phyloP scores from a whole-genome alignment of 2,888 invertebrate genomes.

The Ichneumon xanthorius region DNA sequence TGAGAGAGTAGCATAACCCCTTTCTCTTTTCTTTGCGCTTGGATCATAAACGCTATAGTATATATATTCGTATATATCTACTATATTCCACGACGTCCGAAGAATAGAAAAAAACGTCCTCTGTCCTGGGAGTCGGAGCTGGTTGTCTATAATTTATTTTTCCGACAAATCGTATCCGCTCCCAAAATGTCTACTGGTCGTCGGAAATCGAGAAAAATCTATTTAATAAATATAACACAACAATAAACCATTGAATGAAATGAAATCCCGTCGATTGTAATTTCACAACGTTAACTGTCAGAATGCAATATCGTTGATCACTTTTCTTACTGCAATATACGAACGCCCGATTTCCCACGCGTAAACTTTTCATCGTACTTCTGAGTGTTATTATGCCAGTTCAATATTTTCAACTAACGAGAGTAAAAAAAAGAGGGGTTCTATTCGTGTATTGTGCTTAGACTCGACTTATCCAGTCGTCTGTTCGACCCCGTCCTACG shows the following conservation, averaged over 20 bases:
- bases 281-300: slow-evolving; percentile 55
- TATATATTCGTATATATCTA: slow-evolving; percentile 13
- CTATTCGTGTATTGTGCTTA: no score
- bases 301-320: slow-evolving; percentile 55
- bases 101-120: neutral
- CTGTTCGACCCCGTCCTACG: no score
- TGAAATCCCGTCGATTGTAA: slow-evolving; percentile 62
- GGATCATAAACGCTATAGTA: slow-evolving; percentile 68
- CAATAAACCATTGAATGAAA: slow-evolving; percentile 61
- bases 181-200: neutral
- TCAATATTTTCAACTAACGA: neutral
- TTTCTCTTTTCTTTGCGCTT: slow-evolving; percentile 76
- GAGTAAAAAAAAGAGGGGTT: no score
- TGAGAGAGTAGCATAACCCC: slow-evolving; percentile 75
- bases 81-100: neutral
- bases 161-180: slow-evolving; percentile 28
- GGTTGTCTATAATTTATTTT: slow-evolving; percentile 48
- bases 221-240: slow-evolving; percentile 37
- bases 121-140: no score
- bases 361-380: slow-evolving; percentile 29
- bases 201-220: slow-evolving; percentile 19
- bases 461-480: neutral
- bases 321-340: slow-evolving; percentile 26
- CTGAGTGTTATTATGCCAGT: neutral
- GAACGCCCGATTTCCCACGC: slow-evolving; percentile 59